Evolutionary conservation across 2,113 vertebrate genomes (phyloP), one percentile per base, ranked within the genome.

Genomic region (Heterocephalus glaber): DNA sequence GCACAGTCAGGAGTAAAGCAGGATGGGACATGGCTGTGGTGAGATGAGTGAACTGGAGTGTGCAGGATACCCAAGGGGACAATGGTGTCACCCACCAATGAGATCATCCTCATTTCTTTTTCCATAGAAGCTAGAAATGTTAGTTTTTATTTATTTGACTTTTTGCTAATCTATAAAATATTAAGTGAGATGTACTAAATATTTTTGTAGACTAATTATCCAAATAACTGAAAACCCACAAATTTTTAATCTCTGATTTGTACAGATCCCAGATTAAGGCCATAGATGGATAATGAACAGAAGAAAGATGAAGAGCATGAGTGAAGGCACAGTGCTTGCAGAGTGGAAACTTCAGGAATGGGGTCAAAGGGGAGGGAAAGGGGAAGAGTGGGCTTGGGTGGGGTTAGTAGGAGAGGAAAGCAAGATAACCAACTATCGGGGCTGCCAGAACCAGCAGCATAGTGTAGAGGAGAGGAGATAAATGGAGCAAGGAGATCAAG

Each of bases 221-320:
- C 44, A 35, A 33, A 83, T 30, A n/a, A 13, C 6, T 84, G 63
- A 68, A 65, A 65, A 93, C 8, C 44, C 24, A 63, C 63, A 72
- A 2, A 38, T 52, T 89, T 61, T 92, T 35, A 80, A 52, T 13
- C 41, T 94, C 89, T 84, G 20, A 86, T 63, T 86, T 92, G 92
- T 90, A 65, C 17, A 35, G 66, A 44, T 86, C 28, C 52, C 58
- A 8, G n/a, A 76, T 33, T 60, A 56, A 30, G 47, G 61, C 8
- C 61, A 2, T 26, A 77, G 49, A n/a, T 65, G 30, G 68, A 19
- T 56, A 52, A 61, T 38, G n/a, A 74, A 58, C 33, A 7, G 54
- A 13, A 28, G 13, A 44, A 89, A 12, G 88, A 41, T 60, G 14
- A 60, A 68, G 28, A 77, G 12, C 2, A 2, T n/a, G 35, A 66